phyloP scores from a whole-genome alignment of 2,888 invertebrate genomes.

The Palloptera scutellata region DNA sequence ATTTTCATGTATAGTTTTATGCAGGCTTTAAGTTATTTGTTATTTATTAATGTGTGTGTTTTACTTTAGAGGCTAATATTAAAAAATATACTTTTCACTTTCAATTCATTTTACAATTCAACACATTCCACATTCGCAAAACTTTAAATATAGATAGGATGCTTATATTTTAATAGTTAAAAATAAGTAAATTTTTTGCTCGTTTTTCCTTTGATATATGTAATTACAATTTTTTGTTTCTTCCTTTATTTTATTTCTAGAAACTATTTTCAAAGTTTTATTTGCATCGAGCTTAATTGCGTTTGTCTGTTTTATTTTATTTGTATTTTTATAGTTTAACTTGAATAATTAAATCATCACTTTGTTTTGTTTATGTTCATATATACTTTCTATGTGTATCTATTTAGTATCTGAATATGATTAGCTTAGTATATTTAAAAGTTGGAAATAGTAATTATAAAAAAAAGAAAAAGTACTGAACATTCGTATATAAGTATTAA shows the following conservation, averaged over 20 bases:
- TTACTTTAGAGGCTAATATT: not conserved
- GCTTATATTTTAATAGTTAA: not conserved
- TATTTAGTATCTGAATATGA: constrained; percentile 3
- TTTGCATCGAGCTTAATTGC: not conserved
- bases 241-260: not conserved
- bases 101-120: not conserved
- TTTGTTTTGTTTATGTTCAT: not conserved
- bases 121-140: not conserved
- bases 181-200: not conserved
- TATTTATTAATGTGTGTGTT: too few relatives aligned
- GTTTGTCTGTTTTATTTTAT: not conserved
- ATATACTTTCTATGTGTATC: not conserved
- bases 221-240: not conserved
- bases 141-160: not conserved
- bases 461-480: too few relatives aligned
- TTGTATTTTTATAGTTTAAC: not conserved
- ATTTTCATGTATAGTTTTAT: not conserved
- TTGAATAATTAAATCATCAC: not conserved
- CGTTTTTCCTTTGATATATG: not conserved
- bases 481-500: too few relatives aligned
- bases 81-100: not conserved
- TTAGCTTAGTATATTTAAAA: too few relatives aligned
- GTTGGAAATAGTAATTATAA: too few relatives aligned
- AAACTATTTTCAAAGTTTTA: not conserved
- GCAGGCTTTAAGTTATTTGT: not conserved